Evolutionary conservation across 37 sponge, comb jelly and placozoan genomes (phyloP).

Genomic region (Axinella damicornis): DNA sequence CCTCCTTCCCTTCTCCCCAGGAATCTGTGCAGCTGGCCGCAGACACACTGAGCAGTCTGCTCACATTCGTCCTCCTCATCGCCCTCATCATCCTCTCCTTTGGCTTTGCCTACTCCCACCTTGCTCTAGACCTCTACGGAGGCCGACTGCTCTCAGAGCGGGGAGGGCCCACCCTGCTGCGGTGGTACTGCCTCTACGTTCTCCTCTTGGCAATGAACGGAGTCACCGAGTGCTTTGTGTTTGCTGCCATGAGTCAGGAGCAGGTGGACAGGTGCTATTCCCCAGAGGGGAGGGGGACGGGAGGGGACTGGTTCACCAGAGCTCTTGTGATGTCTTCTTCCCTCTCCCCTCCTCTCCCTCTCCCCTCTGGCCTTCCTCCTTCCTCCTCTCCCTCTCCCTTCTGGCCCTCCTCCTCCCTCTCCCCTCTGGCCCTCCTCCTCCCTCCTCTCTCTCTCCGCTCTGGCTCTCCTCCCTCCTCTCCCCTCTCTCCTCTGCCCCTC

Average conservation of each 20-base stretch:
- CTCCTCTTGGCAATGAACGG: conserved; percentile 93
- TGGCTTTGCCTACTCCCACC: conserved; percentile 90
- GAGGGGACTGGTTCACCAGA: no score
- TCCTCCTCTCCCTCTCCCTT: no score
- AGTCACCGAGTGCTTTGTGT: conserved; percentile 94
- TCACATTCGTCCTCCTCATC: conserved; percentile 80
- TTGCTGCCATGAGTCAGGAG: conserved; percentile 91
- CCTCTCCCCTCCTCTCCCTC: background rate
- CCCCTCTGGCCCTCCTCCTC: background rate
- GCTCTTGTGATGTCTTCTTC: no score
- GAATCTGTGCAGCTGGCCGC: conserved; percentile 32
- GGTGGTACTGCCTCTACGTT: conserved; percentile 92
- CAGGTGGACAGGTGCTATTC: conserved; percentile 72
- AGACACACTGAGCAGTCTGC: conserved; percentile 69
- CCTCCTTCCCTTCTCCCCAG: background rate
- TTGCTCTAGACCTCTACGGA: conserved; percentile 92
- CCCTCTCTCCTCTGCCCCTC: conserved; percentile 4
- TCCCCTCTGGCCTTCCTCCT: no score
- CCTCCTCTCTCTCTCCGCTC: background rate
- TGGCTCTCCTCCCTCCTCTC: no score
- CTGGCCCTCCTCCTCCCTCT: no score
- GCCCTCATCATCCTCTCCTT: conserved; percentile 79
- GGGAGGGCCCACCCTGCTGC: conserved; percentile 78
- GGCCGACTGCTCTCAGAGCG: conserved; percentile 72
- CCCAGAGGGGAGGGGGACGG: no score